Evolutionary conservation across 1,140 invertebrate species (phyloP).

Genomic region (Caenorhabditis briggsae): DNA sequence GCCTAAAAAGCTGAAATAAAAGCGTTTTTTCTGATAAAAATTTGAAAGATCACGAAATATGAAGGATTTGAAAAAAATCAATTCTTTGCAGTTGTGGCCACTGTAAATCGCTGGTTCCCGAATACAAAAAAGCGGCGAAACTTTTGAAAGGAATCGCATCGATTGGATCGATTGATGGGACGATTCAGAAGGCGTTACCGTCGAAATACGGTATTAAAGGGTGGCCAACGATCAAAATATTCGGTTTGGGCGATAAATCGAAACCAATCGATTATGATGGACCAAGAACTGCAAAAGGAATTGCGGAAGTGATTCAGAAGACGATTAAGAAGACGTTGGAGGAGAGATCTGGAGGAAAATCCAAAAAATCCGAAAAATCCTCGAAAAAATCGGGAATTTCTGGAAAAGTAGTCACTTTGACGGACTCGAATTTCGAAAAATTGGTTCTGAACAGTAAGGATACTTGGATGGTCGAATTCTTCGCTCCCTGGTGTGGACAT

Average conservation of each 20-base stretch:
- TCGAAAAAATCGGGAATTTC: neutral
- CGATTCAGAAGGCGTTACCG: neutral
- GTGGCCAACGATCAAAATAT: conserved; percentile 20
- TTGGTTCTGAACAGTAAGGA: conserved; percentile 40
- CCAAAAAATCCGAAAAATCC: neutral
- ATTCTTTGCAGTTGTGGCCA: conserved; percentile 80
- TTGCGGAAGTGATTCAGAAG: conserved; percentile 4
- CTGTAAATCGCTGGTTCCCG: conserved; percentile 81
- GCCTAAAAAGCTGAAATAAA: too few species aligned
- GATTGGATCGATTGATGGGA: conserved; percentile 80
- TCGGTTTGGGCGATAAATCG: neutral
- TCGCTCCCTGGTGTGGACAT: conserved; percentile 41
- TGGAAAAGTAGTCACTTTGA: neutral
- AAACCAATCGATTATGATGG: conserved; percentile 31
- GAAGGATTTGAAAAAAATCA: neutral
- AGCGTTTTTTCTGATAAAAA: too few species aligned
- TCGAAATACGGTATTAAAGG: conserved; percentile 39
- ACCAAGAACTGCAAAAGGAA: conserved; percentile 11
- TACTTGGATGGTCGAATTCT: conserved; percentile 30
- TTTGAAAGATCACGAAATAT: too few species aligned
- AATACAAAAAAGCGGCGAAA: conserved; percentile 89
- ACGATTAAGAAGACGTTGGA: neutral
- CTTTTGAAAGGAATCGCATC: conserved; percentile 92
- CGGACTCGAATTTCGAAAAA: conserved; percentile 28
- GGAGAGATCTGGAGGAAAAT: neutral